Evolutionary conservation across 1,140 invertebrate species (phyloP).

Genomic region (Bactericera cockerelli): DNA sequence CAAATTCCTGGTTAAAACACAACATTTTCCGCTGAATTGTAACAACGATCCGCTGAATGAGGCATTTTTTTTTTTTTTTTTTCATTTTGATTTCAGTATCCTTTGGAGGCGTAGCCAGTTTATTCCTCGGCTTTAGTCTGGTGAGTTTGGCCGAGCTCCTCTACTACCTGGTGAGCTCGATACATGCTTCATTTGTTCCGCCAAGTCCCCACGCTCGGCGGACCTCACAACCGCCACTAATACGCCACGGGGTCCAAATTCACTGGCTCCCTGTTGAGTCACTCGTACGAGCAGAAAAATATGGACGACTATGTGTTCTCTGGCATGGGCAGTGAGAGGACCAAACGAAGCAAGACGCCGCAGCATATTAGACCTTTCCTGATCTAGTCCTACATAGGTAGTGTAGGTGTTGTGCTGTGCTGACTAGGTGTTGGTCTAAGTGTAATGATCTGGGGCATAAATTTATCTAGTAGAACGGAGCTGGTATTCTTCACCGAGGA

Average conservation of each 20-base stretch:
- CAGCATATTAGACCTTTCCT: not conserved
- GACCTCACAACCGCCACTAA: no score
- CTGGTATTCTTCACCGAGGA: no score
- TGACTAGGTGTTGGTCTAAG: no score
- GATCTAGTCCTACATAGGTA: no score
- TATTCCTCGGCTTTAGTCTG: slow-evolving; percentile 25
- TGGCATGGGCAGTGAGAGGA: not conserved
- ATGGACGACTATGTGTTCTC: slow-evolving; percentile 5
- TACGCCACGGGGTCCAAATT: not conserved
- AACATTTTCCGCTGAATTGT: no score
- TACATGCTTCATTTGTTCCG: not conserved
- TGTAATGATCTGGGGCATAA: no score
- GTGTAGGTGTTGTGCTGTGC: no score
- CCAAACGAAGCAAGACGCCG: not conserved
- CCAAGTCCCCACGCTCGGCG: not conserved
- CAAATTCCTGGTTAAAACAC: no score
- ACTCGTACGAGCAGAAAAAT: not conserved
- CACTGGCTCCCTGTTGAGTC: not conserved
- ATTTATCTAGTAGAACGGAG: no score
- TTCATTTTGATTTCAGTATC: slow-evolving; percentile 19
- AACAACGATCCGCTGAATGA: no score
- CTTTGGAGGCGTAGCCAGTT: slow-evolving; percentile 24
- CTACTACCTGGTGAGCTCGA: slow-evolving; percentile 20
- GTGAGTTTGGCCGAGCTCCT: slow-evolving; percentile 23
- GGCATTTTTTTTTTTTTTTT: no score